Evolutionary conservation across 37 sponge, comb jelly and placozoan genomes (phyloP).

Genomic region (Petrosia ficiformis): DNA sequence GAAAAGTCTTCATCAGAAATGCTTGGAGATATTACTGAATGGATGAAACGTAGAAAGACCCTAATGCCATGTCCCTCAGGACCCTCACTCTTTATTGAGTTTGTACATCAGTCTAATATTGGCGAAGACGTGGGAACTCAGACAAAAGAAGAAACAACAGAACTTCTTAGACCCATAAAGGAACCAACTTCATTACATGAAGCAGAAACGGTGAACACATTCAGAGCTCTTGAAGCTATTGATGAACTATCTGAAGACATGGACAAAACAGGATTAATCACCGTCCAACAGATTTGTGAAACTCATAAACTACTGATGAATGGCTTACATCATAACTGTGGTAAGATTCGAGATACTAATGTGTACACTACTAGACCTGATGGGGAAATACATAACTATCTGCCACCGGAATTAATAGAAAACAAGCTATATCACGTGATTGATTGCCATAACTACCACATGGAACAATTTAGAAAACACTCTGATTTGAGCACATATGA

Average conservation of each 20-base stretch:
- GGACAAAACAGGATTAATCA: slow-evolving; percentile 32
- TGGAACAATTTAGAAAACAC: neutral
- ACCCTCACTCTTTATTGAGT: slow-evolving; percentile 16
- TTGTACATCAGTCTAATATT: slow-evolving; percentile 28
- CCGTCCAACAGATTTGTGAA: slow-evolving; percentile 41
- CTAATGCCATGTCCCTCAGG: too few relatives aligned
- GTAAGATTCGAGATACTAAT: slow-evolving; percentile 25
- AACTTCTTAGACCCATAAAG: neutral
- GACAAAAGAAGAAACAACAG: slow-evolving; percentile 17
- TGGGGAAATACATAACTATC: slow-evolving; percentile 23
- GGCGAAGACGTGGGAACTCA: slow-evolving; percentile 47
- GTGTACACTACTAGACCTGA: slow-evolving; percentile 32
- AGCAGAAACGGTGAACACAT: slow-evolving; percentile 40
- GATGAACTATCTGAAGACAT: slow-evolving; percentile 18
- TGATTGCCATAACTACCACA: slow-evolving; percentile 49
- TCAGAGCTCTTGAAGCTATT: slow-evolving; percentile 15
- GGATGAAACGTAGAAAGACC: neutral
- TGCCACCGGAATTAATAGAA: slow-evolving; percentile 17
- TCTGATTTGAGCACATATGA: neutral
- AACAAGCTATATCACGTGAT: slow-evolving; percentile 22
- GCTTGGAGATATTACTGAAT: neutral
- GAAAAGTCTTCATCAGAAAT: neutral
- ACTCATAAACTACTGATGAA: slow-evolving; percentile 25
- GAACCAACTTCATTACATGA: neutral
- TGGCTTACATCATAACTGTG: slow-evolving; percentile 25